phyloP scores from a whole-genome alignment of 2,113 vertebrate species.

The Rostratula benghalensis region DNA sequence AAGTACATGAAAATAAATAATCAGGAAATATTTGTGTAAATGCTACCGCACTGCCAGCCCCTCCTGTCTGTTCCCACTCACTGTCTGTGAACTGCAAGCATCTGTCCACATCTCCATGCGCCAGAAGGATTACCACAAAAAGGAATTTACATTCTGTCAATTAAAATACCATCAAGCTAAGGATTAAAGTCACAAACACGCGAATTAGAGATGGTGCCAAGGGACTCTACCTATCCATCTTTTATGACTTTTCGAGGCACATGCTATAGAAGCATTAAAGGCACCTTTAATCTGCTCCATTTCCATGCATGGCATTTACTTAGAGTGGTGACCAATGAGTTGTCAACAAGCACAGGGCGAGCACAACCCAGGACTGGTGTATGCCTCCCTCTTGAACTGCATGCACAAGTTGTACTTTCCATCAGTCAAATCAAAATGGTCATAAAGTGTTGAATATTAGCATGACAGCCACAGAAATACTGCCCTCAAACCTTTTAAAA shows the following conservation, averaged over 20 bases:
- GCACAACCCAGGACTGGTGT: background rate
- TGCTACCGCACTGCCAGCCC: background rate
- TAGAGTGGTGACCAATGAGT: background rate
- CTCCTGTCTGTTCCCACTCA: background rate
- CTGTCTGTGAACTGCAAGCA: constrained; percentile 21
- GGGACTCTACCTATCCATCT: constrained; percentile 34
- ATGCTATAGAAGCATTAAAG: background rate
- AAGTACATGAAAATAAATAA: background rate
- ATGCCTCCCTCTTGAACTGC: background rate
- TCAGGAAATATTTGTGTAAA: background rate
- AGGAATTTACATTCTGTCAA: constrained; percentile 63
- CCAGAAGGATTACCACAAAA: constrained; percentile 54
- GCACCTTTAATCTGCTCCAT: background rate
- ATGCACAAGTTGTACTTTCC: background rate
- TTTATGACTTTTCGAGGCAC: background rate
- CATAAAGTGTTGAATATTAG: background rate
- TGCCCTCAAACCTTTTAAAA: background rate
- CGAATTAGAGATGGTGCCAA: constrained; percentile 15
- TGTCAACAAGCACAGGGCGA: background rate
- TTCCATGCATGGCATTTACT: background rate
- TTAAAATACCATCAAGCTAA: constrained; percentile 59
- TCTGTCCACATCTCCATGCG: constrained; percentile 44
- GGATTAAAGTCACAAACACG: constrained; percentile 58
- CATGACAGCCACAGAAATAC: background rate
- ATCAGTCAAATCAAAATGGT: background rate